Conservation (phyloP, 2,113 vertebrate genomes). For the Penelope pileata region DNA sequence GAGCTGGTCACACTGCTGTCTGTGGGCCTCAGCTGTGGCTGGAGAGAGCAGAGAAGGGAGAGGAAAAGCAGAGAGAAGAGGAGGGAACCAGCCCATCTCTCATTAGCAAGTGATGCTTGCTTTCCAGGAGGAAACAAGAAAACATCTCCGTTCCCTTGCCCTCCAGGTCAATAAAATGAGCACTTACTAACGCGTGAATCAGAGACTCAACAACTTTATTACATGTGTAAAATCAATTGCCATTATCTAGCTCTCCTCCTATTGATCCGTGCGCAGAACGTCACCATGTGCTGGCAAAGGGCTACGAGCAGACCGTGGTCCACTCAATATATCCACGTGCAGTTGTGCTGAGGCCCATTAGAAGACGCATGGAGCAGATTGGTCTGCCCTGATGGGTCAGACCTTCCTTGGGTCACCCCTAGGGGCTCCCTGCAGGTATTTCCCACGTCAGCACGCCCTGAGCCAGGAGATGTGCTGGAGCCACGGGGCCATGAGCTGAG, state of each 20-base stretch:
- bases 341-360: neutral
- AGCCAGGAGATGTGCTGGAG: neutral
- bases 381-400: neutral
- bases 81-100: neutral
- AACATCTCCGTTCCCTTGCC: neutral
- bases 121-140: neutral
- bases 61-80: neutral
- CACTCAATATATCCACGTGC: fast-evolving
- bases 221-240: neutral
- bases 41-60: neutral
- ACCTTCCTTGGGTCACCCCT: neutral
- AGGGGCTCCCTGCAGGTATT: neutral
- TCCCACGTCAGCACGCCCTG: fast-evolving
- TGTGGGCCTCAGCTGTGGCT: neutral
- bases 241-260: neutral
- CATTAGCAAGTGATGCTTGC: neutral
- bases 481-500: neutral
- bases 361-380: neutral
- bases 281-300: neutral
- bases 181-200: neutral
- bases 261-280: neutral
- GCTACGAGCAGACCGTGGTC: neutral
- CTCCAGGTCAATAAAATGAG: neutral
- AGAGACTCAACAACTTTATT: neutral
- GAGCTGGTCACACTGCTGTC: neutral